phyloP scores from a whole-genome alignment of 2,888 invertebrate species.

The Corythucha ciliata region DNA sequence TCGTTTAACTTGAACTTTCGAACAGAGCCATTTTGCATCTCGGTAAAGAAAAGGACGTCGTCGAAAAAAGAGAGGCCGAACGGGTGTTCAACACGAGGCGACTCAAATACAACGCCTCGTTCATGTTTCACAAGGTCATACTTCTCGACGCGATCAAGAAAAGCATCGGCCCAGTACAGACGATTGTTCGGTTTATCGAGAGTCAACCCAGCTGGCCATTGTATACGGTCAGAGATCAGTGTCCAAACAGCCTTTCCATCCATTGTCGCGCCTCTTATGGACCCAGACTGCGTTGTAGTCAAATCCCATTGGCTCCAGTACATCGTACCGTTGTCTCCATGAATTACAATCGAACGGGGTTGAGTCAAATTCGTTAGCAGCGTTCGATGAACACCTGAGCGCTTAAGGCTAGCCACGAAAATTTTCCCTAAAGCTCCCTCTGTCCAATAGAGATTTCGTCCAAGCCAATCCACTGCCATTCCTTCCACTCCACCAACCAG shows the following conservation, averaged over 20 bases:
- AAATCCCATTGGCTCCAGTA: constrained; percentile 69
- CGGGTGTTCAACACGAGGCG: constrained; percentile 46
- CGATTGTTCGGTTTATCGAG: constrained; percentile 50
- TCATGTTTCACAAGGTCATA: no score
- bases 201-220: constrained; percentile 69
- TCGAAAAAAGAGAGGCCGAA: constrained; percentile 58
- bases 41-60: constrained; percentile 59
- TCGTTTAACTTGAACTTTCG: constrained; percentile 45
- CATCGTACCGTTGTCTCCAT: constrained; percentile 43
- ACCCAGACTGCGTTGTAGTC: constrained; percentile 44
- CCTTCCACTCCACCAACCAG: constrained; percentile 55
- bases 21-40: constrained; percentile 55
- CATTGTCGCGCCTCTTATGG: constrained; percentile 62
- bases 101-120: background rate
- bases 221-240: constrained; percentile 48
- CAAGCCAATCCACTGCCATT: constrained; percentile 76
- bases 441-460: constrained; percentile 74
- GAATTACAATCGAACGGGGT: constrained; percentile 13
- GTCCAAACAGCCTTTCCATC: constrained; percentile 56
- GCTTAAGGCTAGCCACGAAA: constrained; percentile 17
- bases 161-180: constrained; percentile 66
- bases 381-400: constrained; percentile 10
- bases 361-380: constrained; percentile 14
- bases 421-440: constrained; percentile 46
- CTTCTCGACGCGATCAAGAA: constrained; percentile 54